A percentile compares a stretch with the other conserved stretches of the same genome.
These are phyloP conservation scores for Oryzias woworae DNA, from an alignment of 2,113 vertebrate species.

Conservation along the genomic window DNA sequence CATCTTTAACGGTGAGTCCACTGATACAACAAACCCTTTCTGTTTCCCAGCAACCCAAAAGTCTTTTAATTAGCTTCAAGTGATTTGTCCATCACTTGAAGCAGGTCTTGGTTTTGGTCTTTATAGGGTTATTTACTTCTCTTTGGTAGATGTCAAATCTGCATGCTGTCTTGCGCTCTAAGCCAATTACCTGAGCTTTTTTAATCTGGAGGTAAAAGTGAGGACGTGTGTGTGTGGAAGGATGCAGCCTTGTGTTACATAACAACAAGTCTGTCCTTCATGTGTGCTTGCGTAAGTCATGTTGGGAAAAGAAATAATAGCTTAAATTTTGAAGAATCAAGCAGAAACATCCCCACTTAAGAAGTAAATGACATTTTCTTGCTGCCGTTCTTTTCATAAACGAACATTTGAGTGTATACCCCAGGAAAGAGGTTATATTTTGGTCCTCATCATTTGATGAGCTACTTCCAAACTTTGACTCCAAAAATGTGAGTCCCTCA, in stretches of 20 bases:
- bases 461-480: too few relatives aligned
- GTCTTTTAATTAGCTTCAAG: not conserved
- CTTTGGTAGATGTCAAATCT: conserved; percentile 46
- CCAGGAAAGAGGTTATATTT: too few relatives aligned
- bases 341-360: too few relatives aligned
- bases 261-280: conserved; percentile 10
- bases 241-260: conserved; percentile 7
- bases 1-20: conserved; percentile 56
- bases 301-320: not conserved
- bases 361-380: too few relatives aligned
- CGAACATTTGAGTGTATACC: too few relatives aligned
- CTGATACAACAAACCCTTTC: conserved; percentile 4
- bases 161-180: conserved; percentile 52
- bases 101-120: not conserved
- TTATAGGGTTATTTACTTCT: conserved; percentile 32
- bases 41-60: not conserved
- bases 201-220: conserved; percentile 49
- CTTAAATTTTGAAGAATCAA: not conserved
- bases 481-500: too few relatives aligned
- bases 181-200: conserved; percentile 65
- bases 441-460: too few relatives aligned
- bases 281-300: not conserved
- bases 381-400: too few relatives aligned
- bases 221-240: conserved; percentile 1
- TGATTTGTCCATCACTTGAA: not conserved